Evolutionary conservation across 2,888 invertebrate species (phyloP), one percentile per base, ranked within the genome.

Genomic region (Biston stratarius): DNA sequence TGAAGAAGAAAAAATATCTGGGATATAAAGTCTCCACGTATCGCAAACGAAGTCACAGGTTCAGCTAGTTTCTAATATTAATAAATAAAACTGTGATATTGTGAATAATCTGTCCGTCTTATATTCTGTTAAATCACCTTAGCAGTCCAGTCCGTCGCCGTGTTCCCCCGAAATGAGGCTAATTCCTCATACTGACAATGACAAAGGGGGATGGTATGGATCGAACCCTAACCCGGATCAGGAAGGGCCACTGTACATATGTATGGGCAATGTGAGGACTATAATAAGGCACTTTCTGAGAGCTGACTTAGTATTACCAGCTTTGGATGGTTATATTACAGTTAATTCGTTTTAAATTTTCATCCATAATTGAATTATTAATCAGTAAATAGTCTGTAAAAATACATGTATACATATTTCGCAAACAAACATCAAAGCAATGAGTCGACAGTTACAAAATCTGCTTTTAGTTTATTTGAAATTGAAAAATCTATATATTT

Each of bases 181-280:
- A 79, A 89, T 90, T 74, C 82, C 76, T 89, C 89, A 87, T 85
- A 75, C 79, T 87, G 90, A 88, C 90, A 88, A 81, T 87, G 90
- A 90, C 81, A 82, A 81, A 83, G 74, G 78, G 77, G 69, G 71
- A 69, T 64, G 61, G 58, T 34, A 12, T 40, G 66, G 68, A 73
- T 72, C 63, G 68, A 68, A 69, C 65, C 51, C 61, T 56, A 61
- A 55, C 66, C 64, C 69, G 47, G 52, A 51, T 65, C 67, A 42
- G 52, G 42, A 56, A 52, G 57, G 47, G 44, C 48, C 40, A 60
- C 61, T 45, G 61, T 70, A 67, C 55, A 63, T 67, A 63, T 61
- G 57, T 68, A 61, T 48, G 63, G 24, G 24, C 38, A 53, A 49
- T 59, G 47, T 64, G 51, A 15, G 44, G 36, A 12, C 47, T 64